Base-by-base conservation (phyloP, 2,888 invertebrate species). In the Phorcus lineatus region DNA sequence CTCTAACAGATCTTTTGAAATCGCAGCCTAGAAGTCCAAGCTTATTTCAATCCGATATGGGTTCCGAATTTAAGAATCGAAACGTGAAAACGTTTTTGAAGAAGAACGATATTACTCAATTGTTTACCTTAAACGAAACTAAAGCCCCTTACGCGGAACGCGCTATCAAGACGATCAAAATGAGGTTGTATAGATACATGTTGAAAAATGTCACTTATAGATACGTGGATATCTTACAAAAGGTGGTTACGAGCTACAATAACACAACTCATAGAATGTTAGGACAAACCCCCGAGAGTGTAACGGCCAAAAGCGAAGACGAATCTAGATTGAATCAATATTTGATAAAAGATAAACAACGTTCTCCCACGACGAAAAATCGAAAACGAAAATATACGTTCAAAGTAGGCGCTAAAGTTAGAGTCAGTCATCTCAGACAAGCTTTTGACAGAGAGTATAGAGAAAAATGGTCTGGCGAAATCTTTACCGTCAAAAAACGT, bases 131-230 rank as follows among this genome's bases (percentile, higher is more conserved):
- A n/a, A 84, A 83, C 74, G 57, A 77, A 19, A 76, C 74, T 2
- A 83, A 84, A 57, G 78, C 80, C 1, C 80, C 81, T 1, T 82
- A 83, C 31, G 82, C 82, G 11, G 81, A 84, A 75, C n/a, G 84
- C 19, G 80, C 74, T 4, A 84, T 84, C 57, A 83, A 84, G 74
- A 81, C 67, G 28, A 80, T 84, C 6, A 84, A 83, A 79, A 47
- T 76, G n/a, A 75, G 78, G n/a, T 22, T 83, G 17, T 74, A 57
- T 6, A 77, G 83, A 7, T 84, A 84, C 66, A 78, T 83, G 81
- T 77, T 80, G 1, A 80, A 57, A 55, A 75, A 83, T 24, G 80
- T 83, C 74, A 57, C 28, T 7, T 52, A 67, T 19, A 77, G 78
- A 11, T 83, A 81, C 80, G 79, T 82, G 55, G 80, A 84, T 47